phyloP scores from a whole-genome alignment of 1,140 invertebrate species.

The Scylla paramamosain region DNA sequence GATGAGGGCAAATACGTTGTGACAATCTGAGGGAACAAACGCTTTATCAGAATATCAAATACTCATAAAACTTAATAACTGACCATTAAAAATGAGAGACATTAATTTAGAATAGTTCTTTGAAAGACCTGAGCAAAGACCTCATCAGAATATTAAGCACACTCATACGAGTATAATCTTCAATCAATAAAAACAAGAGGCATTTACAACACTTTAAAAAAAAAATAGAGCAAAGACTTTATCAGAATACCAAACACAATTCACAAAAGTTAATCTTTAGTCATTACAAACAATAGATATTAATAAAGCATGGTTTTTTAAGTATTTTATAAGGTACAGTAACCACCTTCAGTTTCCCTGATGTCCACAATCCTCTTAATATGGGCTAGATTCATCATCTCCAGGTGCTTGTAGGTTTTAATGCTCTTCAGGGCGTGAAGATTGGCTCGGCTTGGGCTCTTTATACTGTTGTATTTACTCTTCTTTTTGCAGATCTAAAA shows the following conservation, averaged over 20 bases:
- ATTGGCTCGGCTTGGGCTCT: slow-evolving; percentile 85
- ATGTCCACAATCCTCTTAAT: slow-evolving; percentile 96
- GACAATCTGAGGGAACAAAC: slow-evolving; percentile 85
- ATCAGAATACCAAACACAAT: no score
- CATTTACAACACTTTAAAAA: no score
- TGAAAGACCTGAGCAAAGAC: no score
- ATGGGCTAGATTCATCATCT: slow-evolving; percentile 91
- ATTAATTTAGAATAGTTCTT: no score
- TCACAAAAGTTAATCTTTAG: no score
- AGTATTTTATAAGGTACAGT: slow-evolving; percentile 22
- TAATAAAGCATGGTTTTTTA: not conserved
- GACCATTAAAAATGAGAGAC: no score
- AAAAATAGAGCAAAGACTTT: no score
- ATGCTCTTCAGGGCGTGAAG: slow-evolving; percentile 80
- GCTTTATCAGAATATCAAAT: not conserved
- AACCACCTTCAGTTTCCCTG: slow-evolving; percentile 88
- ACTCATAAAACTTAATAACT: not conserved
- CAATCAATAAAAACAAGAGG: no score
- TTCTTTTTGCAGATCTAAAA: slow-evolving; percentile 88
- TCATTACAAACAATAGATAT: no score
- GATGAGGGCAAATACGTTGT: slow-evolving; percentile 93
- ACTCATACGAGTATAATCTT: no score
- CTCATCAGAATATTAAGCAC: no score
- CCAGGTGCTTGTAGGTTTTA: slow-evolving; percentile 93
- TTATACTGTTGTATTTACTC: slow-evolving; percentile 87